Base-by-base conservation (phyloP, 2,113 vertebrate species). In the Gallinago media region DNA sequence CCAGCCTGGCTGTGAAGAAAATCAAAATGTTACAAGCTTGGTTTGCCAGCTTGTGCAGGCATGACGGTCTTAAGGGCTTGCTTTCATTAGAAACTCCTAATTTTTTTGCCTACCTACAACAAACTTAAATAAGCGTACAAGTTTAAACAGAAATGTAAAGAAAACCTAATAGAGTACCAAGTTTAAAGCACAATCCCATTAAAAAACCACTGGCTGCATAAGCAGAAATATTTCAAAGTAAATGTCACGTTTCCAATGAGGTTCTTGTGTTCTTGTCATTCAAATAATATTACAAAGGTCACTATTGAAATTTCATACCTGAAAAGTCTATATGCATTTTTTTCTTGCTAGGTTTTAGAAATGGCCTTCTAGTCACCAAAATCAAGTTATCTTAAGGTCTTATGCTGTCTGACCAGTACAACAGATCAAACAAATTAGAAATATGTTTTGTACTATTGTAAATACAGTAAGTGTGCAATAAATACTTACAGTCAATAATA, bases 241-340 rank as follows among this genome's bases (percentile, higher is more conserved):
- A 95, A 96, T 75, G 84, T 80, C 65, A 68, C 3, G 2, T 92
- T 92, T 84, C 10, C 26, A 61, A 67, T 61, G 29, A 85, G 46
- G 68, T 96, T 67, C 79, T 71, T 84, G 40, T 79, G 63, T 81
- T 73, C 58, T 86, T 89, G 77, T 68, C 68, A 70, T 87, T 97
- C 49, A 84, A 91, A 73, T 78, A 72, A 40, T 76, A 44, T 54
- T 49, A 34, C 8, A 96, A 94, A 93, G 79, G 55, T 81, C 54
- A 85, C 50, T 75, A 46, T 50, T 89, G 80, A 97, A 89, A 95
- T 96, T 81, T 94, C 70, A 54, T 79, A 29, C 25, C 62, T 79
- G 67, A 85, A 77, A 93, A 85, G 72, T 81, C 40, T 50, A 31
- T 36, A 27, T 47, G 15, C 8, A 44, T 77, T 86, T 87, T 87